Base-by-base conservation (phyloP, 2,888 invertebrate species). In the Tetheella fluctuosa region DNA sequence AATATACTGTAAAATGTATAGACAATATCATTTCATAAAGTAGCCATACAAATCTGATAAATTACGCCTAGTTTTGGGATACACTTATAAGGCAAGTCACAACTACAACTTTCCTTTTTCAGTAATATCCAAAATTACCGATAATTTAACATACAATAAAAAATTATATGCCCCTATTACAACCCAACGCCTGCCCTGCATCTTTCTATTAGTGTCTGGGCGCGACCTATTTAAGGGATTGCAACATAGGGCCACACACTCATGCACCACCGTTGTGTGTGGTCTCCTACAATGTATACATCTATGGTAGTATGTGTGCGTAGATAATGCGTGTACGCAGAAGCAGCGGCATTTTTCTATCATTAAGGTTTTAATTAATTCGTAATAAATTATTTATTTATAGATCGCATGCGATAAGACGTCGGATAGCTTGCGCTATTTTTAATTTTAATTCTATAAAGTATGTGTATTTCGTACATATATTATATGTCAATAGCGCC, bases 171-270 rank as follows among this genome's bases (percentile, higher is more conserved):
- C 48, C 17, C 48, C 8, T 48, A 17, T 73, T 72, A 64, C 30
- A 39, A 67, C 48, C 48, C 64, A 30, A 64, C 63, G 66, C 77
- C 88, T 84, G 76, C 86, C 82, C 92, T 89, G 90, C 73, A 10
- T 86, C 86, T 89, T 86, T 92, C 92, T 92, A 92, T 92, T 90
- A 92, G 84, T 88, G 85, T 86, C 85, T 85, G 81, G 77, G 76
- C 79, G 80, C 85, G 92, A 87, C 92, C 92, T 90, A 91, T 91
- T 86, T 92, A 82, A 92, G 91, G 92, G 90, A 91, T 92, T 92
- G 90, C 92, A 89, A 90, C 92, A 92, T 85, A 88, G 89, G 87
- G 88, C 82, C 75, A 70, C 85, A 68, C 84, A 83, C 76, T 77
- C 61, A 70, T 61, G 54, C 61, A 58, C 5, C 34, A 60, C 54